Conservation (phyloP, 2,888 invertebrate genomes). For the Amitus sp. region DNA sequence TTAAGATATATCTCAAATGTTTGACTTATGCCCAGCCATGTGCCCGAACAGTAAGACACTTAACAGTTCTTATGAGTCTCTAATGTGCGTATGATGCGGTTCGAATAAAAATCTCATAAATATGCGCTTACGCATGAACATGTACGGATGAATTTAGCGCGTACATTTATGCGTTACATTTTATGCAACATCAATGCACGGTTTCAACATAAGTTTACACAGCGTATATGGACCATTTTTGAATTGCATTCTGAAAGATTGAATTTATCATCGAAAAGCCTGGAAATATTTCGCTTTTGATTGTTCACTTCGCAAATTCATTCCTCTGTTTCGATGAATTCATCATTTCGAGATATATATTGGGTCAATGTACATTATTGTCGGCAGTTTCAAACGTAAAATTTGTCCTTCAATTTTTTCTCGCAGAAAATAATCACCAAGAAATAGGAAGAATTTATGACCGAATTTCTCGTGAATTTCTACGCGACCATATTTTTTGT, state of each 20-base stretch:
- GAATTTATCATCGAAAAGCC: constrained; percentile 16
- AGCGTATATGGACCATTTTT: constrained; percentile 19
- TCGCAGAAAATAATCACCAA: no score
- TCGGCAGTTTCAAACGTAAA: neutral
- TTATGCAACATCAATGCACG: neutral
- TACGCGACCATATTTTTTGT: constrained; percentile 20
- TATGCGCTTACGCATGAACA: neutral
- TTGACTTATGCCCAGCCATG: constrained; percentile 55
- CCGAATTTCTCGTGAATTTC: neutral
- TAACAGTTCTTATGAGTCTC: constrained; percentile 58
- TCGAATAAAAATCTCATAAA: neutral
- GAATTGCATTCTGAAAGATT: constrained; percentile 26
- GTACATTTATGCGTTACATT: constrained; percentile 12
- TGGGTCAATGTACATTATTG: no score
- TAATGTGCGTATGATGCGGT: constrained; percentile 42
- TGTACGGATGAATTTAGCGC: constrained; percentile 25
- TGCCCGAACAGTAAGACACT: constrained; percentile 65
- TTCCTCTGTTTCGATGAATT: neutral
- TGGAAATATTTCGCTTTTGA: constrained; percentile 17
- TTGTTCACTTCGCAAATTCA: neutral
- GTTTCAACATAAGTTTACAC: constrained; percentile 7
- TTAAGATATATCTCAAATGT: constrained; percentile 36
- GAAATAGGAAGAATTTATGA: no score
- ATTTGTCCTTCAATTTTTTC: neutral
- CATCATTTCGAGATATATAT: neutral